These are phyloP conservation scores for Cataglyphis livida DNA, from an alignment of 2,888 invertebrate genomes.

Conservation along the genomic window DNA sequence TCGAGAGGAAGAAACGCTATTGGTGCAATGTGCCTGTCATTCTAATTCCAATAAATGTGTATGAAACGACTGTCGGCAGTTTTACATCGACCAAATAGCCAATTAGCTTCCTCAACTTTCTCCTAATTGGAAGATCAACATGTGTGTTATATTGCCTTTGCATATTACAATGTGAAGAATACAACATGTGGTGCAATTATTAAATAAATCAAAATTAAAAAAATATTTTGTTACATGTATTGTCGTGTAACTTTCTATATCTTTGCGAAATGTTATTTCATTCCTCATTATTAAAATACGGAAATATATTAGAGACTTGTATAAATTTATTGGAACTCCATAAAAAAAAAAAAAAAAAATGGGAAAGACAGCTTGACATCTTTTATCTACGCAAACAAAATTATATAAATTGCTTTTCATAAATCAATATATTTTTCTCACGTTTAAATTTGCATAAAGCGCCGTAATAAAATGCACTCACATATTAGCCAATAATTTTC, in stretches of 20 bases:
- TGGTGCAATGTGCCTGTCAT: background rate
- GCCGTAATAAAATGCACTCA: conserved; percentile 8
- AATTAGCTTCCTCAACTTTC: conserved; percentile 76
- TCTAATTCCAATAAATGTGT: conserved; percentile 64
- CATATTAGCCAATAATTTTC: conserved; percentile 60
- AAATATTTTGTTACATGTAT: background rate
- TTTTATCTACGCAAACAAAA: background rate
- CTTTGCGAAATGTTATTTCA: background rate
- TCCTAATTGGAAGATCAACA: conserved; percentile 73
- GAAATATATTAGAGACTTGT: background rate
- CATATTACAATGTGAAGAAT: conserved; percentile 44
- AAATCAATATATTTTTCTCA: background rate
- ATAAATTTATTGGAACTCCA: background rate
- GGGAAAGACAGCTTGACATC: background rate
- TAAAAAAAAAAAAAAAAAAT: background rate
- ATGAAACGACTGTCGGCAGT: conserved; percentile 43
- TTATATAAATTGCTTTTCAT: background rate
- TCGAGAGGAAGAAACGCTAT: conserved; percentile 5
- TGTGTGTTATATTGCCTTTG: conserved; percentile 54
- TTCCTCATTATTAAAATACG: background rate
- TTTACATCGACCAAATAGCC: conserved; percentile 64
- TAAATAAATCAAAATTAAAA: conserved; percentile 9
- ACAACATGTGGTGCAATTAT: background rate
- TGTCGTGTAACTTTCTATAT: background rate
- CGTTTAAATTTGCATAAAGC: conserved; percentile 15